These are phyloP conservation scores for Chloebia gouldiae DNA, from an alignment of 2,113 vertebrate genomes.

Conservation along the genomic window DNA sequence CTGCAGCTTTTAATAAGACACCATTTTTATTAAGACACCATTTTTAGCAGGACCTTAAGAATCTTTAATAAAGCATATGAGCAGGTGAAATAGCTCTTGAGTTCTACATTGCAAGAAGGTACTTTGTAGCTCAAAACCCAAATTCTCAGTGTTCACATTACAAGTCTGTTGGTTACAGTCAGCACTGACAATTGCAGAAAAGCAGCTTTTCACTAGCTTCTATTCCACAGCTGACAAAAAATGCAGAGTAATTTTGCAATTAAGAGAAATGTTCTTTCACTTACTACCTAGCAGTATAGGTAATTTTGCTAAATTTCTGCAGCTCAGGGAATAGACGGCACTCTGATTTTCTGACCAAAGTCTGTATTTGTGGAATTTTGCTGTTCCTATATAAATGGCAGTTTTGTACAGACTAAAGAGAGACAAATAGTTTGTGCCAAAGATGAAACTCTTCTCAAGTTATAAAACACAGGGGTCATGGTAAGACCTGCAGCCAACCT, in stretches of 20 bases:
- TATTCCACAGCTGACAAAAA: background rate
- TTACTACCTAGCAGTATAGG: background rate
- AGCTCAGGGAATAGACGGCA: background rate
- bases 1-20: background rate
- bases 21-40: background rate
- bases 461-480: background rate
- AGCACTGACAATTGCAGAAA: background rate
- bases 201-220: background rate
- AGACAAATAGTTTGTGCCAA: background rate
- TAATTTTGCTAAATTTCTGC: background rate
- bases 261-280: background rate
- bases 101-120: background rate
- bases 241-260: background rate
- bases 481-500: background rate
- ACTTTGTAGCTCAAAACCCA: background rate
- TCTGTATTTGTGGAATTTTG: background rate
- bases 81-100: background rate
- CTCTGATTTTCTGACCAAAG: background rate
- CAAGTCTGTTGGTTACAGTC: background rate
- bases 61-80: background rate
- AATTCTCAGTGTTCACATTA: background rate
- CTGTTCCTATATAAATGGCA: background rate
- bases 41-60: background rate
- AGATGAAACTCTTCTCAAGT: background rate
- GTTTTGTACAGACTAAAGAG: background rate